A percentile compares a stretch with the other conserved stretches of the same genome.
Conservation (phyloP, 2,113 vertebrate genomes). For the Phaethornis superciliosus region DNA sequence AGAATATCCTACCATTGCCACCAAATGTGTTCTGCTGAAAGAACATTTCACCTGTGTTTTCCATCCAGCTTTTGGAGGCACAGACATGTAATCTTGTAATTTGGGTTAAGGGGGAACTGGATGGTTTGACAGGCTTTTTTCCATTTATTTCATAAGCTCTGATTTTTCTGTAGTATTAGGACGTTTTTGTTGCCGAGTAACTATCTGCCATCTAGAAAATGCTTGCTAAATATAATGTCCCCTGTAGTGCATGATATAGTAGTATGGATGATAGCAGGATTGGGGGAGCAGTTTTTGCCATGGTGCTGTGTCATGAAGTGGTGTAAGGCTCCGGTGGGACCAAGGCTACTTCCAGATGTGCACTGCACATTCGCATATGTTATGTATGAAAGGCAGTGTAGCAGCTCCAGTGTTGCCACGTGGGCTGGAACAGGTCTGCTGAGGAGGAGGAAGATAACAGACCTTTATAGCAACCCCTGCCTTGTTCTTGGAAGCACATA, state of each 20-base stretch:
- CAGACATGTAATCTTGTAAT: neutral
- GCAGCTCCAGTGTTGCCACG: neutral
- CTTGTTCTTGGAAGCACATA: neutral
- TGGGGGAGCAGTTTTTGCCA: neutral
- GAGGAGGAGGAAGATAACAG: neutral
- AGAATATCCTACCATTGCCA: neutral
- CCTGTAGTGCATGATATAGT: neutral
- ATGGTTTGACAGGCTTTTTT: neutral
- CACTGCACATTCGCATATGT: neutral
- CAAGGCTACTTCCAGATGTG: neutral
- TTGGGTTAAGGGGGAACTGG: neutral
- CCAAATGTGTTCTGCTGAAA: neutral
- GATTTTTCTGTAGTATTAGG: neutral
- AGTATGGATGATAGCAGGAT: neutral
- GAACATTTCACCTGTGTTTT: neutral
- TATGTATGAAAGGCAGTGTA: neutral
- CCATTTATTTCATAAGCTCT: neutral
- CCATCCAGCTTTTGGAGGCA: neutral
- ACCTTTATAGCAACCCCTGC: neutral
- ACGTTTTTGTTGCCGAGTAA: slow-evolving; percentile 10
- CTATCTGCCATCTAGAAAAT: neutral
- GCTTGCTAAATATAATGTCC: neutral
- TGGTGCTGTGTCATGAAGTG: neutral
- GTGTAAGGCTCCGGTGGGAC: neutral
- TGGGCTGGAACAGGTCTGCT: neutral